Evolutionary conservation across 2,113 vertebrate species (phyloP).

Genomic region (Tapirus terrestris): DNA sequence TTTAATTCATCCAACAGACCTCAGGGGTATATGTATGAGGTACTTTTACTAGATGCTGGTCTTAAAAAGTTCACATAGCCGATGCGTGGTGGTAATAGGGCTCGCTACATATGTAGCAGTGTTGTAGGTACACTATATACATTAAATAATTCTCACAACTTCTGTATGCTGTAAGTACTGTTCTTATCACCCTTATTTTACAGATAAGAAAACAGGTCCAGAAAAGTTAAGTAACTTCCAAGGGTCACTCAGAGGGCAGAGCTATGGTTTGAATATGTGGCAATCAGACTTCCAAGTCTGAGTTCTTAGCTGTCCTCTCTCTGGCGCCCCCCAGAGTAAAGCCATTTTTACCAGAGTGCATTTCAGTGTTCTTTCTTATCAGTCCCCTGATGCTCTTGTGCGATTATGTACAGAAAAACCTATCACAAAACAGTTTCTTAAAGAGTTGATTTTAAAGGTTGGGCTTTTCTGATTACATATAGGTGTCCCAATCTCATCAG

Average conservation of each 20-base stretch:
- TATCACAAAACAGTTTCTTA: not conserved
- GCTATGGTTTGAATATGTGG: not conserved
- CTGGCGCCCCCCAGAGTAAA: not conserved
- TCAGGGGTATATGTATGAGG: not conserved
- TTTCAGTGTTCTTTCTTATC: not conserved
- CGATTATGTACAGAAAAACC: not conserved
- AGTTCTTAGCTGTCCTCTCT: not conserved
- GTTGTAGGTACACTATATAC: not conserved
- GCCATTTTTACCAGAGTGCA: not conserved
- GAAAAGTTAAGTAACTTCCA: conserved; percentile 1
- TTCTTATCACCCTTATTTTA: not conserved
- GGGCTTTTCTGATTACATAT: not conserved
- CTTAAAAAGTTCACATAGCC: not conserved
- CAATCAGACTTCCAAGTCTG: not conserved
- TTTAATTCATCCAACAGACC: not conserved
- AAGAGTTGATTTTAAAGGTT: not conserved
- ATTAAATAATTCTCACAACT: not conserved
- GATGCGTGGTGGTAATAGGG: not conserved
- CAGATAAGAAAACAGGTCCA: not conserved
- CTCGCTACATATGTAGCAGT: no score
- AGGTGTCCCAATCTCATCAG: not conserved
- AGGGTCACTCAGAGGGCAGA: not conserved
- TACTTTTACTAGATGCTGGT: not conserved
- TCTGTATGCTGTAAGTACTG: not conserved
- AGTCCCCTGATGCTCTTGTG: not conserved